Evolutionary conservation across 1,140 invertebrate genomes (phyloP).

Genomic region (Glossosoma conforme): DNA sequence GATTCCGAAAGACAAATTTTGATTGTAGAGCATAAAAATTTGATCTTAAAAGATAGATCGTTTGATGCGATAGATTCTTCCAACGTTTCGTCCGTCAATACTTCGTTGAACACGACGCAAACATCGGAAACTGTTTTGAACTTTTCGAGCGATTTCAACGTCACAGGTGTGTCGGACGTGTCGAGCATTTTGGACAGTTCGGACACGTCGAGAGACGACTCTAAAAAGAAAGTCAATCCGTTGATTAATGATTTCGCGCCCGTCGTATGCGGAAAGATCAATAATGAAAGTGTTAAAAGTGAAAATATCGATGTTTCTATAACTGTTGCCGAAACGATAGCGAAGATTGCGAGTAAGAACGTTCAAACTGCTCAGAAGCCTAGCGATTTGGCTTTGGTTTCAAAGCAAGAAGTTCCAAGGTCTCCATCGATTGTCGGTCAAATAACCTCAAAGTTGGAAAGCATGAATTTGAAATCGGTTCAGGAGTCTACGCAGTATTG

Average conservation of each 20-base stretch:
- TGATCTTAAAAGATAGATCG: not conserved
- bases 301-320: not conserved
- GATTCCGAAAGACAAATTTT: constrained; percentile 24
- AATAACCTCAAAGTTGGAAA: constrained; percentile 28
- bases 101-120: constrained; percentile 17
- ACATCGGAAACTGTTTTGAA: constrained; percentile 20
- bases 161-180: constrained; percentile 9
- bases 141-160: constrained; percentile 16
- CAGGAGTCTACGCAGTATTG: constrained; percentile 22
- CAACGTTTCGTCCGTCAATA: constrained; percentile 9
- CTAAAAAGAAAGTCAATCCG: too few relatives aligned
- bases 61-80: constrained; percentile 7
- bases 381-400: not conserved
- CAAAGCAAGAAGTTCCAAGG: constrained; percentile 9
- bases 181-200: constrained; percentile 13
- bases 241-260: too few relatives aligned
- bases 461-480: constrained; percentile 23
- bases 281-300: not conserved
- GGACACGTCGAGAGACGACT: constrained; percentile 2
- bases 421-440: constrained; percentile 27
- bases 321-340: constrained; percentile 1
- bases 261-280: not conserved
- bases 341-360: constrained; percentile 6
- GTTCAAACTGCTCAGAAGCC: constrained; percentile 11
- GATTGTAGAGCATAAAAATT: constrained; percentile 14